Conservation (phyloP, 2,888 invertebrate species). For the Odontomyia ornata region DNA sequence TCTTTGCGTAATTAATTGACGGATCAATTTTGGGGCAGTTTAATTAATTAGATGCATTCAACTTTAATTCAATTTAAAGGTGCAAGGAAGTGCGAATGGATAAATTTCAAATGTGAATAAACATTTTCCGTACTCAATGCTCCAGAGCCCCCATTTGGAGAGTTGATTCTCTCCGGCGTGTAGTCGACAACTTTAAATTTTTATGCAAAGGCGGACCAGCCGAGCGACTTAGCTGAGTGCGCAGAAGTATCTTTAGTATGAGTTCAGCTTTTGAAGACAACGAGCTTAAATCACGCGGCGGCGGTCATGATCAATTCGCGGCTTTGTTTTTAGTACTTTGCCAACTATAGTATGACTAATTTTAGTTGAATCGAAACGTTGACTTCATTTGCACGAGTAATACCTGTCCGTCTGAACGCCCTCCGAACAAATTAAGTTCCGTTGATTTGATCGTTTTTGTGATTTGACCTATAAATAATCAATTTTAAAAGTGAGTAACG, state of each 20-base stretch:
- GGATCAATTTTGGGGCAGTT: too few species aligned
- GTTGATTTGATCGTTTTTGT: background rate
- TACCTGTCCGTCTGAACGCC: background rate
- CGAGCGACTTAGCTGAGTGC: background rate
- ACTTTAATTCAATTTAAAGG: too few species aligned
- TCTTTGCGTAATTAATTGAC: too few species aligned
- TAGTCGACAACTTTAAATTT: background rate
- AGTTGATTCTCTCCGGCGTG: background rate
- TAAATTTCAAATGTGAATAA: background rate
- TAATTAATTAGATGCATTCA: too few species aligned
- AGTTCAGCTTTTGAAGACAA: constrained; percentile 7
- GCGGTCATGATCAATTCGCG: constrained; percentile 31
- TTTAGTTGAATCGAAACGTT: constrained; percentile 35
- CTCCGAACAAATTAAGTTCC: background rate
- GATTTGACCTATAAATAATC: background rate
- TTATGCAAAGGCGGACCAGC: constrained; percentile 2
- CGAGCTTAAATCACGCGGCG: constrained; percentile 5
- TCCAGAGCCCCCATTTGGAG: constrained; percentile 12
- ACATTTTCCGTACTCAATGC: background rate
- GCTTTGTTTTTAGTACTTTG: constrained; percentile 18
- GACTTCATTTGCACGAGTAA: constrained; percentile 21
- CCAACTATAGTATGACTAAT: constrained; percentile 33
- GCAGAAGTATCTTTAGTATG: constrained; percentile 27
- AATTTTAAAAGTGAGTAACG: too few species aligned
- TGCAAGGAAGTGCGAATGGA: too few species aligned